Percentiles rank a stretch among this genome's conserved stretches.
Conservation (phyloP, 2,797 vertebrate genomes). For the Spatula clypeata region DNA sequence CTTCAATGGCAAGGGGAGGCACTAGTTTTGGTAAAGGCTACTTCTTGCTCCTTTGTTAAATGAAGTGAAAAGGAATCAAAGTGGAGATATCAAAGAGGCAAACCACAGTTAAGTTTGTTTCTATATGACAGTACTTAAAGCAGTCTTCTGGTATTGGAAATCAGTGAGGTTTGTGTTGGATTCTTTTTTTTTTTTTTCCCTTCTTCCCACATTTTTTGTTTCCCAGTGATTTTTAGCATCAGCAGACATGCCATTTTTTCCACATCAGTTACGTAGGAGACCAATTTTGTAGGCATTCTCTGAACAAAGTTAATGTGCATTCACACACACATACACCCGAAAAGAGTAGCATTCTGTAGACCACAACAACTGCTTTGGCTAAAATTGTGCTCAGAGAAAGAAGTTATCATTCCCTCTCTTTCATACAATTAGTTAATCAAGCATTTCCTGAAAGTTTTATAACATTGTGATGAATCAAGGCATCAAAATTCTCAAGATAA, state of each 20-base stretch:
- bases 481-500: neutral
- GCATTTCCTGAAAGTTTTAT: constrained; percentile 7
- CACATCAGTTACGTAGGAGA: neutral
- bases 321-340: neutral
- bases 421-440: neutral
- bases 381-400: neutral
- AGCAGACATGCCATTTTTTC: neutral
- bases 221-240: neutral
- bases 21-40: neutral
- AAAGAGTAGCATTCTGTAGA: fast-evolving
- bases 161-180: fast-evolving
- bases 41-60: neutral
- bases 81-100: neutral
- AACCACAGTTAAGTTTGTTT: neutral
- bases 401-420: neutral
- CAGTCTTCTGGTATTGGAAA: neutral
- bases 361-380: neutral
- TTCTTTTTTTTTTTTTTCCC: neutral
- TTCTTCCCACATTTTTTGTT: neutral
- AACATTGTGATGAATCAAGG: neutral
- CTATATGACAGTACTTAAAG: neutral
- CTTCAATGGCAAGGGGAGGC: neutral
- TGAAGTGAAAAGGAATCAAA: neutral
- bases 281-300: neutral
- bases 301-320: neutral